Base-by-base conservation (phyloP, 2,113 vertebrate genomes). In the Chloropsis hardwickii region DNA sequence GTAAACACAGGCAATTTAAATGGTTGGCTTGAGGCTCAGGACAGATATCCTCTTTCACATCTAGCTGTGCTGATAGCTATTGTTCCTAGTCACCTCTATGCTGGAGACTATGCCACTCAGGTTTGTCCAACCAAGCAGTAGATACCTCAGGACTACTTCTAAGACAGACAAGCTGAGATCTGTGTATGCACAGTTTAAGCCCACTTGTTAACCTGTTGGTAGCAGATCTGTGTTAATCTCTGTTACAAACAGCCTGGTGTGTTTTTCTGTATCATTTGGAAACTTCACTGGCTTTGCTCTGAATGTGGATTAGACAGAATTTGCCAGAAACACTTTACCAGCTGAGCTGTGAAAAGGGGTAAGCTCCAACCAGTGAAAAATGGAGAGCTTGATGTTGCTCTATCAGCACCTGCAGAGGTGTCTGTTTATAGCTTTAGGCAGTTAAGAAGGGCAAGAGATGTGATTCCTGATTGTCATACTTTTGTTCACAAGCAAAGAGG, bases 1-100 rank as follows among this genome's bases (percentile, higher is more conserved):
- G 79, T 90, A 86, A 93, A 78, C 50, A 88, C 64, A 83, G 70
- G 39, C 29, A 88, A 83, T 90, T 88, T 81, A 90, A 88, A 83
- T 66, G 62, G n/a, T 20, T 92, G 54, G 37, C 53, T 90, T 61
- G 58, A 84, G 88, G 53, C 61, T 85, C 62, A 81, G 58, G 50
- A 45, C 29, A 90, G 66, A 35, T 29, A 88, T 2, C 7, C 19
- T 91, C 28, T 72, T 53, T 82, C 50, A 45, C 12, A 48, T 83
- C 45, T 62, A 58, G 50, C 50, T 92, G 54, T 88, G 50, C 29
- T 93, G 42, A 7, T 35, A 42, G 27, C 16, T 83, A 7, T 27
- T 81, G 45, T 45, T 76, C 4, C 12, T 79, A 37, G 54, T 48
- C 3, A 2, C 79, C 18, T 81, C 69, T 82, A 0, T 71, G 37